phyloP scores from a whole-genome alignment of 1,140 invertebrate species.

The Pomacea maculata region DNA sequence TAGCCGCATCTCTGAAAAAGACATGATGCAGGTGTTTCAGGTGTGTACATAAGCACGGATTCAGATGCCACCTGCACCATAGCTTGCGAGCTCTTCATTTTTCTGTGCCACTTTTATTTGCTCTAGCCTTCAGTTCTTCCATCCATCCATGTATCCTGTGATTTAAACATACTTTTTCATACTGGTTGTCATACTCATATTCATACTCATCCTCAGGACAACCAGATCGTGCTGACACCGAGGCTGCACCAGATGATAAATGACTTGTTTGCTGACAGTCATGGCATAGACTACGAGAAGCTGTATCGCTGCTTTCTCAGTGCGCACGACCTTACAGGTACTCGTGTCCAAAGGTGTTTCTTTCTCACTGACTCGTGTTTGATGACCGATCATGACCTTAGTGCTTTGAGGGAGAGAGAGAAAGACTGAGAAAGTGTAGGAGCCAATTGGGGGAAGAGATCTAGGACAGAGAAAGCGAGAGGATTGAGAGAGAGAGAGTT shows the following conservation, averaged over 20 bases:
- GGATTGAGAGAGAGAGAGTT: too few relatives aligned
- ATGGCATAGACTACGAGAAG: slow-evolving; percentile 52
- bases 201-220: slow-evolving; percentile 42
- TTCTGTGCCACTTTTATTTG: neutral
- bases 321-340: slow-evolving; percentile 51
- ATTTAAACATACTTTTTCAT: neutral
- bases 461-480: too few relatives aligned
- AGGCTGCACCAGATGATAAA: slow-evolving; percentile 41
- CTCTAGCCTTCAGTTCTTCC: neutral
- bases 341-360: neutral
- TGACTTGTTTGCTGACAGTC: slow-evolving; percentile 42
- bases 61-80: neutral
- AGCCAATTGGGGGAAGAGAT: neutral
- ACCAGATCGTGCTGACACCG: slow-evolving; percentile 41
- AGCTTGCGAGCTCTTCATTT: neutral
- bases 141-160: neutral
- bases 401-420: neutral
- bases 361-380: neutral
- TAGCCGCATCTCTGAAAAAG: slow-evolving; percentile 44
- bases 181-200: neutral
- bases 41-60: slow-evolving; percentile 21
- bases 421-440: neutral
- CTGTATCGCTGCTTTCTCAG: slow-evolving; percentile 45
- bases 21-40: slow-evolving; percentile 46
- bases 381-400: too few relatives aligned